phyloP scores from a whole-genome alignment of 2,113 vertebrate genomes.

The Raja brachyura region DNA sequence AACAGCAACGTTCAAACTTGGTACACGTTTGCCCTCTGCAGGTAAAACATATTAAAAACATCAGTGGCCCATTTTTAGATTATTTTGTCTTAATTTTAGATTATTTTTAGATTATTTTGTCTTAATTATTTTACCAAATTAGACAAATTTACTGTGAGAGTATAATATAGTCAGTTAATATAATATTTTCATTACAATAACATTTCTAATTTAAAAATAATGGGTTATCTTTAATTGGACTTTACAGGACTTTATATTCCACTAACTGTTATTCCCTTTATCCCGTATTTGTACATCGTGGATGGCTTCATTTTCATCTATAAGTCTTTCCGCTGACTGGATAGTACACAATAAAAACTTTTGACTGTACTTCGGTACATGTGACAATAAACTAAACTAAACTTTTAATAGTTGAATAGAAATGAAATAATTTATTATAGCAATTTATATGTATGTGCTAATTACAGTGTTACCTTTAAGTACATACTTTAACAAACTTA shows the following conservation, averaged over 20 bases:
- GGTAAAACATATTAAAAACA: conserved; percentile 3
- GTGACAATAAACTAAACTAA: too few relatives aligned
- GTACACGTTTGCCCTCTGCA: conserved; percentile 29
- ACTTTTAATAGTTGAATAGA: background rate
- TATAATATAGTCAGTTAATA: background rate
- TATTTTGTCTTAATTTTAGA: background rate
- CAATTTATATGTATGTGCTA: background rate
- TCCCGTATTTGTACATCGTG: too few relatives aligned
- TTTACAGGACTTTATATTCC: too few relatives aligned
- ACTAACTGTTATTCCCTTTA: too few relatives aligned
- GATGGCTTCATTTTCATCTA: too few relatives aligned
- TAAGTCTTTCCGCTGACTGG: too few relatives aligned
- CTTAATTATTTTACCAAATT: background rate
- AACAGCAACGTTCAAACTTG: background rate
- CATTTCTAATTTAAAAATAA: background rate
- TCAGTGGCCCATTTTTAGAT: background rate
- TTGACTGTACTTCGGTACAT: too few relatives aligned
- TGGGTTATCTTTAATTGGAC: background rate
- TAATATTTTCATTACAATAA: background rate
- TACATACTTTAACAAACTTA: background rate
- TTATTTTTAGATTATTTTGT: background rate
- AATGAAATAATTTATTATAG: background rate
- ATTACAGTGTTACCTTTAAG: background rate
- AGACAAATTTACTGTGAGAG: background rate
- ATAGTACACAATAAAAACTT: too few relatives aligned